Conservation (phyloP, 1,140 invertebrate genomes). For the Limonius californicus region DNA sequence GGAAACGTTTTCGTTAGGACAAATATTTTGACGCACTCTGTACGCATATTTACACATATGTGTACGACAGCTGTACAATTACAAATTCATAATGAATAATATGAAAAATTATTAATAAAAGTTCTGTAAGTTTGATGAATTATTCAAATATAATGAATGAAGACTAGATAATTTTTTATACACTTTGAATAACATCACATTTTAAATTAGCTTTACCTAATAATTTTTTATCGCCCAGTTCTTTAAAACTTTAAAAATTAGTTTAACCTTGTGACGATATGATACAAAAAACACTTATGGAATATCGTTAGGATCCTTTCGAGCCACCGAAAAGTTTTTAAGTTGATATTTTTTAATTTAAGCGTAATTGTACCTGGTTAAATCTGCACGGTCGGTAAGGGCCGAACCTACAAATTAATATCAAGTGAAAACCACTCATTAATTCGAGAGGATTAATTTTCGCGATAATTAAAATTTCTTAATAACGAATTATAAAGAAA, state of each 20-base stretch:
- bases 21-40: neutral
- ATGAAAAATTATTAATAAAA: neutral
- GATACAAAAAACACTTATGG: neutral
- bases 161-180: slow-evolving; percentile 12
- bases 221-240: neutral
- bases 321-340: neutral
- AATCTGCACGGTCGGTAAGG: no score
- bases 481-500: neutral
- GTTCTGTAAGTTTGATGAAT: neutral
- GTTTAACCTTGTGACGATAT: slow-evolving; percentile 1
- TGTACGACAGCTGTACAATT: neutral
- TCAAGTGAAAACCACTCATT: no score
- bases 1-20: no score
- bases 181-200: slow-evolving; percentile 6
- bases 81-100: neutral
- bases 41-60: neutral
- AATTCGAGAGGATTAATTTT: neutral
- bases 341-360: neutral
- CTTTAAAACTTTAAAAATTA: neutral
- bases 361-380: neutral
- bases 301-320: neutral
- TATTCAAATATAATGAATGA: neutral
- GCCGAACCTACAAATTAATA: no score
- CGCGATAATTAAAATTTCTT: neutral
- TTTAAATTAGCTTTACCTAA: slow-evolving; percentile 9